These are phyloP conservation scores for Agonum fuliginosum DNA, from an alignment of 2,888 invertebrate species.

Conservation along the genomic window DNA sequence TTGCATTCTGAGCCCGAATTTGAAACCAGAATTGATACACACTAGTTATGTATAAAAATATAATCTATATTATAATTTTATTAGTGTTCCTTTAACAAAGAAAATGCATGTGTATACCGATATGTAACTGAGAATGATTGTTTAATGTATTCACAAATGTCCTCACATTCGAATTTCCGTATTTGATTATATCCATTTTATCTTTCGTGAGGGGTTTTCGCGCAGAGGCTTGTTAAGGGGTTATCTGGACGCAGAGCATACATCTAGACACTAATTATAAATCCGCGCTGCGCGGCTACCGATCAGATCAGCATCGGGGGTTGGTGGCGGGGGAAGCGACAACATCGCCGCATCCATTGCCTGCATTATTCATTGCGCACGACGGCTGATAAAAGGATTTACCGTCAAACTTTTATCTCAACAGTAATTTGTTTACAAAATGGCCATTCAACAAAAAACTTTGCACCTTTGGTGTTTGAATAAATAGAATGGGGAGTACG, in stretches of 20 bases:
- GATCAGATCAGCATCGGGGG: slow-evolving; percentile 19
- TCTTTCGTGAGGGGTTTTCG: background rate
- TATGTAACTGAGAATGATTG: too few relatives aligned
- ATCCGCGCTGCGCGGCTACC: slow-evolving; percentile 1
- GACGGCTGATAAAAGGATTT: slow-evolving; percentile 70
- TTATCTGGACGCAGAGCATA: background rate
- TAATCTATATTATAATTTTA: too few relatives aligned
- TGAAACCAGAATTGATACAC: too few relatives aligned
- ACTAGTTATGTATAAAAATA: too few relatives aligned
- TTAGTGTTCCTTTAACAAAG: too few relatives aligned
- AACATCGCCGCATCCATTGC: background rate
- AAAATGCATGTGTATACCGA: too few relatives aligned
- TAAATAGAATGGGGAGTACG: slow-evolving; percentile 69
- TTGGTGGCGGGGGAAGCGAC: slow-evolving; percentile 1
- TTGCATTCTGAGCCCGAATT: too few relatives aligned
- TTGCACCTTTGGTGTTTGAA: slow-evolving; percentile 71
- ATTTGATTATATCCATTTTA: too few relatives aligned
- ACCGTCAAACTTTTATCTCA: slow-evolving; percentile 72
- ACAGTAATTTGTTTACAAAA: slow-evolving; percentile 73
- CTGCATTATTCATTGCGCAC: slow-evolving; percentile 72
- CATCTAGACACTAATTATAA: slow-evolving; percentile 33
- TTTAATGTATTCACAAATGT: too few relatives aligned
- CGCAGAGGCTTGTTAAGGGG: background rate
- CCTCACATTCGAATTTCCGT: too few relatives aligned
- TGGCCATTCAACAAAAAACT: slow-evolving; percentile 71